A percentile compares a stretch with the other conserved stretches of the same genome.
Evolutionary conservation across 2,888 invertebrate species (phyloP).

Genomic region (Amaurobius ferox): DNA sequence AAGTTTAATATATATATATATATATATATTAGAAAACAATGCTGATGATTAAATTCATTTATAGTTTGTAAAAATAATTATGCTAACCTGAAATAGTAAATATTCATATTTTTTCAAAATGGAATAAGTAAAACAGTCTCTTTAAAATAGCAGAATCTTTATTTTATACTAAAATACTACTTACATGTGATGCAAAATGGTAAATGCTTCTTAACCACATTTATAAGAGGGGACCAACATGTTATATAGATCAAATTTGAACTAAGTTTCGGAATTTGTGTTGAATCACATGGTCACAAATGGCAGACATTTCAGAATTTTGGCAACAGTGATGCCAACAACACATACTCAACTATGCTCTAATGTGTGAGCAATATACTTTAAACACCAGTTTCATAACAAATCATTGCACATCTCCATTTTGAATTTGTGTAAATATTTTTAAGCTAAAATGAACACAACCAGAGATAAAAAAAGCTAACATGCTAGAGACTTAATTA

Average conservation of each 20-base stretch:
- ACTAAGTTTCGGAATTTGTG: slow-evolving; percentile 41
- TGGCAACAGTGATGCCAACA: not conserved
- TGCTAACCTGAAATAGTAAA: no score
- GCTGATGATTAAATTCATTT: no score
- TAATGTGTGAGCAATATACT: not conserved
- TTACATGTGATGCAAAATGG: slow-evolving; percentile 72
- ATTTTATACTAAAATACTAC: slow-evolving; percentile 73
- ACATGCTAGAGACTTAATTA: not conserved
- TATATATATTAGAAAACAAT: no score
- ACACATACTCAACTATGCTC: not conserved
- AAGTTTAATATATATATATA: no score
- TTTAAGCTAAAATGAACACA: not conserved
- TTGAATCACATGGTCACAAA: slow-evolving; percentile 18
- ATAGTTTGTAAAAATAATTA: no score
- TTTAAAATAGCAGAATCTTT: slow-evolving; percentile 71
- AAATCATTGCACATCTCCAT: no score
- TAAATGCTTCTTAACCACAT: slow-evolving; percentile 67
- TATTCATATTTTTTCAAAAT: no score
- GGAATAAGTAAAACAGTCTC: no score
- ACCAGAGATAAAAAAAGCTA: not conserved
- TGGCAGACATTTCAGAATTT: not conserved
- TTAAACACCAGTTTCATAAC: not conserved
- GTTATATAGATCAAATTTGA: slow-evolving; percentile 60
- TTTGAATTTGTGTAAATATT: not conserved
- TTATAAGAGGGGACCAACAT: slow-evolving; percentile 43